Evolutionary conservation across 2,797 vertebrate species (phyloP).

Genomic region (Muraenolepis orangiensis): DNA sequence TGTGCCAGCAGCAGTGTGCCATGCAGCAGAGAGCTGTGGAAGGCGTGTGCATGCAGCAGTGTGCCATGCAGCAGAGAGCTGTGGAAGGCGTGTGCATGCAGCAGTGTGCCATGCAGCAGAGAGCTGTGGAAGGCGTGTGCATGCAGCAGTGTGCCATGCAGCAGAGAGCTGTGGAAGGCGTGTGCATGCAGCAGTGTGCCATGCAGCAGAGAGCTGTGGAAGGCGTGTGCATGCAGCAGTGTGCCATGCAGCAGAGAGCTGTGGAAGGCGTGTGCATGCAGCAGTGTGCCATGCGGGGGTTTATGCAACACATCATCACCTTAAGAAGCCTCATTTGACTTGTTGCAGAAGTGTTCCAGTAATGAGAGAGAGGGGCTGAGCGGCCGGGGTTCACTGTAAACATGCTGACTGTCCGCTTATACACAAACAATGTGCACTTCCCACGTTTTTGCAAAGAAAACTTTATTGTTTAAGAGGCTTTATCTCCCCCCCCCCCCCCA

Average conservation of each 20-base stretch:
- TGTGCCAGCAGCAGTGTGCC: background rate
- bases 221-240: too few relatives aligned
- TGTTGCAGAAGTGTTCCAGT: background rate
- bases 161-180: background rate
- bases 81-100: background rate
- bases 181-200: background rate
- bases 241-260: background rate
- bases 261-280: background rate
- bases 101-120: background rate
- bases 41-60: too few relatives aligned
- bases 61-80: background rate
- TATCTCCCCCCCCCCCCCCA: too few relatives aligned
- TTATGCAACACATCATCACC: background rate
- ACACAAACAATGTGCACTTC: background rate
- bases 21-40: background rate
- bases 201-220: background rate
- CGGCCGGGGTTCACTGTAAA: background rate
- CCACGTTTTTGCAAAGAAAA: background rate
- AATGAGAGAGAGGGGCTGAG: background rate
- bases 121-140: background rate
- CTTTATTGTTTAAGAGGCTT: too few relatives aligned
- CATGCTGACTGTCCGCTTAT: background rate
- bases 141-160: background rate
- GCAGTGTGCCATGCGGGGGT: background rate
- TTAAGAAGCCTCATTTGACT: background rate